Evolutionary conservation across 2,113 vertebrate genomes (phyloP).

Genomic region (Struthidea cinerea): DNA sequence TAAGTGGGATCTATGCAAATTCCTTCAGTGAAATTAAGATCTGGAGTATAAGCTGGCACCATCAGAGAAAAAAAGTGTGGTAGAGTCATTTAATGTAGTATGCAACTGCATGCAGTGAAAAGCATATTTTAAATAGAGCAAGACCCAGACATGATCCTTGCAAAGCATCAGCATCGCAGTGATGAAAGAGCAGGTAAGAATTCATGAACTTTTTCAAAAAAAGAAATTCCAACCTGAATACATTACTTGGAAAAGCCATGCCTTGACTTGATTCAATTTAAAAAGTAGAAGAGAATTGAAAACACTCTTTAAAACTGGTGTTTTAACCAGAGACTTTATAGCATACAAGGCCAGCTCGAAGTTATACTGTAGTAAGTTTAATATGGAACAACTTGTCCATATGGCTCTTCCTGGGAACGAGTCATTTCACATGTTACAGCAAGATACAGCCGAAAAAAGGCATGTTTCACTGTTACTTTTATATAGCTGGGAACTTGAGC

Average conservation of each 20-base stretch:
- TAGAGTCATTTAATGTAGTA: not conserved
- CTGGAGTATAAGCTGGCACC: not conserved
- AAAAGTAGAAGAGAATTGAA: conserved; percentile 38
- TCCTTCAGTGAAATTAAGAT: conserved; percentile 3
- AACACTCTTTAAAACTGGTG: conserved; percentile 27
- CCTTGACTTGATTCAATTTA: conserved; percentile 21
- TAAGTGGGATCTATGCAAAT: conserved; percentile 3
- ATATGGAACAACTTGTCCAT: conserved; percentile 42
- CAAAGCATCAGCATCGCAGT: not conserved
- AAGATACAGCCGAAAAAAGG: conserved; percentile 46
- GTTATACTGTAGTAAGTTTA: conserved; percentile 38
- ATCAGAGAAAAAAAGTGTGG: not conserved
- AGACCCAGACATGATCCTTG: not conserved
- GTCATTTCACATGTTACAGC: conserved; percentile 47
- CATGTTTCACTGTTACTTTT: conserved; percentile 66
- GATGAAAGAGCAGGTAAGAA: not conserved
- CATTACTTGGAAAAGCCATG: not conserved
- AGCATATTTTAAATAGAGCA: not conserved
- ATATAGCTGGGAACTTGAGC: conserved; percentile 43
- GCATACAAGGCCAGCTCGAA: not conserved
- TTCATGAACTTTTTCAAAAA: not conserved
- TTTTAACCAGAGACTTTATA: conserved; percentile 3
- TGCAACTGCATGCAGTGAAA: not conserved
- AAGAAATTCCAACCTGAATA: not conserved
- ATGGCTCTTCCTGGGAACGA: conserved; percentile 50